phyloP scores from a whole-genome alignment of 2,888 invertebrate genomes.

The Drosophila emarginata region DNA sequence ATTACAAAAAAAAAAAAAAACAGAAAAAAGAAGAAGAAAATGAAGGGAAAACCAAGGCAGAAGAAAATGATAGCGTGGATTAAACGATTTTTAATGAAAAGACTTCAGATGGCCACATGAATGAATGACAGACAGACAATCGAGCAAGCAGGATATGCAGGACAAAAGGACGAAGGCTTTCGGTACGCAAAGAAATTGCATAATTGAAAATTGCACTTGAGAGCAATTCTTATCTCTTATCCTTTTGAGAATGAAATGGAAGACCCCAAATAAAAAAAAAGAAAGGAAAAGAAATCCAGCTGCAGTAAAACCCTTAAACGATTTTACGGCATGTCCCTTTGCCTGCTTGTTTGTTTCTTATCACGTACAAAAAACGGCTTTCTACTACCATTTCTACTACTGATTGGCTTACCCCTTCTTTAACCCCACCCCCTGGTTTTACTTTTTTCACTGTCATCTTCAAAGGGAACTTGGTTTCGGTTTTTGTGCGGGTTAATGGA shows the following conservation, averaged over 20 bases:
- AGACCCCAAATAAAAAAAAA: slow-evolving; percentile 20
- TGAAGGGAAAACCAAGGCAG: slow-evolving; percentile 28
- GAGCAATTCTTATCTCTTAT: slow-evolving; percentile 43
- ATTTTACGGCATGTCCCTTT: background rate
- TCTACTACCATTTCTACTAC: background rate
- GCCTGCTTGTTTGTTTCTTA: slow-evolving; percentile 1
- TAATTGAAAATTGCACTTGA: slow-evolving; percentile 75
- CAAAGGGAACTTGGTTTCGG: background rate
- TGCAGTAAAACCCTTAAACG: background rate
- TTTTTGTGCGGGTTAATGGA: background rate
- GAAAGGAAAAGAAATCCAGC: background rate
- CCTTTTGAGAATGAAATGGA: slow-evolving; percentile 15
- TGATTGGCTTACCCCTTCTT: background rate
- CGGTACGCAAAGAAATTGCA: slow-evolving; percentile 61
- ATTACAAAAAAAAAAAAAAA: slow-evolving; percentile 42
- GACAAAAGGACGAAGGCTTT: slow-evolving; percentile 10
- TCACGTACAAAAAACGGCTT: background rate
- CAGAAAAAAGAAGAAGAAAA: slow-evolving; percentile 27
- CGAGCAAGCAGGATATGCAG: slow-evolving; percentile 18
- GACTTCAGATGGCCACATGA: slow-evolving; percentile 70
- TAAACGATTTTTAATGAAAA: slow-evolving; percentile 80
- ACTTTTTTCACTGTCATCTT: background rate
- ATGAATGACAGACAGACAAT: slow-evolving; percentile 48
- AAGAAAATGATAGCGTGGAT: slow-evolving; percentile 77
- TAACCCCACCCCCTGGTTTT: background rate